A percentile compares a stretch with the other conserved stretches of the same genome.
Conservation (phyloP, 2,888 invertebrate species). For the Cataglyphis livida region DNA sequence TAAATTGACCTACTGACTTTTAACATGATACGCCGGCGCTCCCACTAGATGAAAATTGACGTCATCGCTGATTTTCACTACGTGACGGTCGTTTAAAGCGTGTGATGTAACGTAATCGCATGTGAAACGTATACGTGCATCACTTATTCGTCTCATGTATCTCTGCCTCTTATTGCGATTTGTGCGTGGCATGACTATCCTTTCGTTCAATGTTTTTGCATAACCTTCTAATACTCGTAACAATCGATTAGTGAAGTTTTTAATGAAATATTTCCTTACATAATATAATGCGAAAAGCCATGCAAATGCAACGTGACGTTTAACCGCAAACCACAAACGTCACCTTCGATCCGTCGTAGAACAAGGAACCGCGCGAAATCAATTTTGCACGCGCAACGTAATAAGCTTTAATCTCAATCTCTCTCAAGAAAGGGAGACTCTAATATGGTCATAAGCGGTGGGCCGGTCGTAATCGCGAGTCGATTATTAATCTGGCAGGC, state of each 20-base stretch:
- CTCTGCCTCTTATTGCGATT: constrained; percentile 9
- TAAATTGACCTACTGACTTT: constrained; percentile 50
- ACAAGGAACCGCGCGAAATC: constrained; percentile 68
- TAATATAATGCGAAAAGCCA: constrained; percentile 14
- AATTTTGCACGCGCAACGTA: constrained; percentile 75
- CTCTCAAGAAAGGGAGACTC: constrained; percentile 66
- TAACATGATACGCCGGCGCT: constrained; percentile 46
- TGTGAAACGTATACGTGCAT: constrained; percentile 14
- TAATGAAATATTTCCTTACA: constrained; percentile 20
- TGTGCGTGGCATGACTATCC: constrained; percentile 34
- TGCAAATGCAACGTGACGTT: constrained; percentile 36
- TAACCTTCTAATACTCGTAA: not conserved
- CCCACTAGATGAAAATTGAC: constrained; percentile 62
- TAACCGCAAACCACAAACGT: constrained; percentile 16
- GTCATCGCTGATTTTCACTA: constrained; percentile 46
- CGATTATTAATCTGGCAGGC: constrained; percentile 76
- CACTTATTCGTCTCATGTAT: constrained; percentile 37
- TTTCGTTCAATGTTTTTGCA: constrained; percentile 33
- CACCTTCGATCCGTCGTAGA: constrained; percentile 22
- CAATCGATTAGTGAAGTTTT: constrained; percentile 2
- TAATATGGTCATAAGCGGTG: constrained; percentile 71
- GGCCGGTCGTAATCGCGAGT: constrained; percentile 72
- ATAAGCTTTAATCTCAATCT: constrained; percentile 77
- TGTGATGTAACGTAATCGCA: constrained; percentile 35
- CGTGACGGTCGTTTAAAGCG: constrained; percentile 60